Evolutionary conservation across 2,888 invertebrate species (phyloP).

Genomic region (Nezara viridula): DNA sequence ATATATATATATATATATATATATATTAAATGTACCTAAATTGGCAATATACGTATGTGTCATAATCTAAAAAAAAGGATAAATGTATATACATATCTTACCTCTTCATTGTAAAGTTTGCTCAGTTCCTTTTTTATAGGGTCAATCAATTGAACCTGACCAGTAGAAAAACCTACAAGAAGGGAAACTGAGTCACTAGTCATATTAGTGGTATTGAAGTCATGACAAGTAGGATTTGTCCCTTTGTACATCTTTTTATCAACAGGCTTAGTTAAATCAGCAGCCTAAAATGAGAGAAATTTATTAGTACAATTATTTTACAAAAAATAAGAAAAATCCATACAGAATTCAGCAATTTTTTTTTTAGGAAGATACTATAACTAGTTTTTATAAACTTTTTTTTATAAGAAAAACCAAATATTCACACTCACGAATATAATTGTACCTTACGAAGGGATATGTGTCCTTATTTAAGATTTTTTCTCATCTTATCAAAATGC

Average conservation of each 20-base stretch:
- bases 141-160: conserved; percentile 97
- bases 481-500: neutral
- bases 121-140: conserved; percentile 96
- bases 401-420: neutral
- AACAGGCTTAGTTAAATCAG: conserved; percentile 95
- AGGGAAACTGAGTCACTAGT: conserved; percentile 88
- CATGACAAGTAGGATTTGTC: conserved; percentile 98
- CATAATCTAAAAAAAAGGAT: conserved; percentile 63
- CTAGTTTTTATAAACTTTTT: too few species aligned
- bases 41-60: too few species aligned
- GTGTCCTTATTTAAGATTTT: neutral
- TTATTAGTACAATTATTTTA: conserved; percentile 58
- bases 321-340: neutral
- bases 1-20: too few species aligned
- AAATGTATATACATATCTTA: too few species aligned
- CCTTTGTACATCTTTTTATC: conserved; percentile 99
- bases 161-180: conserved; percentile 97
- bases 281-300: conserved; percentile 67
- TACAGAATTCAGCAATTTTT: neutral
- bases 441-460: neutral
- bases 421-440: neutral
- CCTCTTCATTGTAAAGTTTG: conserved; percentile 98
- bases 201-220: conserved; percentile 91
- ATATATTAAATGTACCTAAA: too few species aligned
- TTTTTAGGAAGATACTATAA: neutral